Evolutionary conservation across 2,888 invertebrate genomes (phyloP).

Genomic region (Caenorhabditis doughertyi): DNA sequence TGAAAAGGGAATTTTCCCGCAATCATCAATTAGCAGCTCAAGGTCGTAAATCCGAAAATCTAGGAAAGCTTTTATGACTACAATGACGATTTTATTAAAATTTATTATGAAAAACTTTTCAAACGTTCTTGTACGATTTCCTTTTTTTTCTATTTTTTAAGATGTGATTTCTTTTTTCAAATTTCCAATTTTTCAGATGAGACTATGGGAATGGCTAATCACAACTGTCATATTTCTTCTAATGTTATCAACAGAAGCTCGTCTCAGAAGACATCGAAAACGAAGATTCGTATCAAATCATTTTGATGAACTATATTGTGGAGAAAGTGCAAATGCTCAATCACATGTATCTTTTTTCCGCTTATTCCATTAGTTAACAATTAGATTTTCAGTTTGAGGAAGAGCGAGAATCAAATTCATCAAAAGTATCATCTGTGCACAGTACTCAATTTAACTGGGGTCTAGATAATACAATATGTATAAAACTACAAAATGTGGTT

Average conservation of each 20-base stretch:
- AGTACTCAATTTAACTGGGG: slow-evolving; percentile 62
- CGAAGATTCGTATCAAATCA: slow-evolving; percentile 48
- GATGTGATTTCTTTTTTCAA: neutral
- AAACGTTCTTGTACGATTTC: neutral
- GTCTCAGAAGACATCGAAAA: slow-evolving; percentile 53
- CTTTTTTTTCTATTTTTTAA: neutral
- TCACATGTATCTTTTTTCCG: slow-evolving; percentile 31
- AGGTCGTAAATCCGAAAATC: slow-evolving; percentile 41
- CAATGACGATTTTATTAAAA: neutral
- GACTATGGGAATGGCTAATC: slow-evolving; percentile 40
- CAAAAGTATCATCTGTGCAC: slow-evolving; percentile 44
- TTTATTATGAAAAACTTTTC: too few relatives aligned
- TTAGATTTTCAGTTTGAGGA: slow-evolving; percentile 55
- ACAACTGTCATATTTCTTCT: slow-evolving; percentile 14
- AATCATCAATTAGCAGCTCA: slow-evolving; percentile 60
- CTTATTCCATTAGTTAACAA: neutral
- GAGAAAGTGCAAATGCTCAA: slow-evolving; percentile 63
- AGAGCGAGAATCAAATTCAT: slow-evolving; percentile 54
- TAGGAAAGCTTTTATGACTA: slow-evolving; percentile 30
- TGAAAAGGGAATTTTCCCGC: slow-evolving; percentile 23
- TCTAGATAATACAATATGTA: slow-evolving; percentile 62
- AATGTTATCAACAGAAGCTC: slow-evolving; percentile 21
- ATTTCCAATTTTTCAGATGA: slow-evolving; percentile 37
- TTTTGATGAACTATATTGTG: slow-evolving; percentile 60
- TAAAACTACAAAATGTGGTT: slow-evolving; percentile 61